Base-by-base conservation (phyloP, 2,888 invertebrate genomes). In the Cantharis flavilabris region DNA sequence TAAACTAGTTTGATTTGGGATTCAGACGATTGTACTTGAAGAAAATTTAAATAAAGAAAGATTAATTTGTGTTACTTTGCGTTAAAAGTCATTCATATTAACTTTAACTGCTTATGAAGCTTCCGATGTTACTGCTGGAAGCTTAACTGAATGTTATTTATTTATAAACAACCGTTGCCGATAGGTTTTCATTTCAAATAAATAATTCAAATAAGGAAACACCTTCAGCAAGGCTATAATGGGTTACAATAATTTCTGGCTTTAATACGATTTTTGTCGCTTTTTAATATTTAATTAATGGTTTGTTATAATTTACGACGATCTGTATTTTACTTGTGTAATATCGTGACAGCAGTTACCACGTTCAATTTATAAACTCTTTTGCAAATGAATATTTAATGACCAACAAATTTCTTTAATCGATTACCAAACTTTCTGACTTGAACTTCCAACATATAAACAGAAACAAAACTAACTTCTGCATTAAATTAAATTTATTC, bases 131-230 rank as follows among this genome's bases (percentile, higher is more conserved):
- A 67, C 65, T 23, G 65, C 65, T 67, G 13, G 23, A 23, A 23
- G 65, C 62, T 64, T 23, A 72, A 64, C 33, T 67, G 18, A 67
- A 11, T 67, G 65, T 72, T 30, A 72, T 33, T 72, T 65, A 72
- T 65, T 72, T 30, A 65, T n/a, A 18, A 49, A 33, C 65, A 18
- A 20, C 28, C 30, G 65, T 33, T 14, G 64, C 28, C 33, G 65
- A 72, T 72, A 30, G 20, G 16, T 18, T 72, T 64, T 72, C 33
- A 65, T 65, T 72, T 64, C 63, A 30, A 33, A 65, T 65, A 33
- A 72, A 72, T 65, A 64, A 67, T 67, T 67, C 65, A 67, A 72
- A 65, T n/a, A 30, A 72, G 72, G 72, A 65, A 67, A 18, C 65
- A 23, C 72, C 72, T 72, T 72, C 72, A 28, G 64, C 16, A 18